A percentile compares a stretch with the other conserved stretches of the same genome.
These are phyloP conservation scores for Lycia hirtaria DNA, from an alignment of 2,888 invertebrate genomes.

Conservation along the genomic window DNA sequence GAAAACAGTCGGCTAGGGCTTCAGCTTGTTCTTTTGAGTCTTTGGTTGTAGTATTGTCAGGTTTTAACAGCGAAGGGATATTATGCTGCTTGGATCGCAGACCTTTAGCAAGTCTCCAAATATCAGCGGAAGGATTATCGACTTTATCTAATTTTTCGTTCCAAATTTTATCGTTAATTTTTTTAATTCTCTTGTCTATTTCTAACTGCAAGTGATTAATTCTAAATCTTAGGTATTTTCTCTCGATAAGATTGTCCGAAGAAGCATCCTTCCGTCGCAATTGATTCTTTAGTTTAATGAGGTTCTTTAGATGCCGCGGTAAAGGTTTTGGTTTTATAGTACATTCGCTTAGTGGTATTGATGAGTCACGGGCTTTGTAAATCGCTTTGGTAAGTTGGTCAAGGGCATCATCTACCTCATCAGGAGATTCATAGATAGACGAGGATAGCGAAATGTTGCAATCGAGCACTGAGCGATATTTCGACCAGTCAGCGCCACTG, in stretches of 20 bases:
- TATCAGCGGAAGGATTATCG: neutral
- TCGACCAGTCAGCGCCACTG: neutral
- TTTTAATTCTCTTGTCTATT: neutral
- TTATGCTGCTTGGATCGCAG: neutral
- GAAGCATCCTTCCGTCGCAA: neutral
- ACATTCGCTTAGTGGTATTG: neutral
- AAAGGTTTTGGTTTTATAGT: neutral
- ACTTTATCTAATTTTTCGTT: neutral
- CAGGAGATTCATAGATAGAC: neutral
- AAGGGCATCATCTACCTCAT: neutral
- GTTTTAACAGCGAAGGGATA: neutral
- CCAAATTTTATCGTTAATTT: neutral
- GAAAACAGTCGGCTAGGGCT: neutral
- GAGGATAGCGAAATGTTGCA: slow-evolving; percentile 1
- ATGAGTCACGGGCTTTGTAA: neutral
- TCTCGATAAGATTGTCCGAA: neutral
- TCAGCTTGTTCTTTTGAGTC: neutral
- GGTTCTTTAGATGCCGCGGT: neutral
- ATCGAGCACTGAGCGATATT: neutral
- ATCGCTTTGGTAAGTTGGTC: neutral
- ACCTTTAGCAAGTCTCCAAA: neutral
- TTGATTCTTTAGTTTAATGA: slow-evolving; percentile 1
- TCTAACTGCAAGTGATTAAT: neutral
- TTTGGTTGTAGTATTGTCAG: neutral
- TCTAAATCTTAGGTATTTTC: neutral